Percentiles rank a stretch among this genome's conserved stretches.
These are phyloP conservation scores for Echinops telfairi DNA, from an alignment of 2,113 vertebrate species.

Conservation along the genomic window DNA sequence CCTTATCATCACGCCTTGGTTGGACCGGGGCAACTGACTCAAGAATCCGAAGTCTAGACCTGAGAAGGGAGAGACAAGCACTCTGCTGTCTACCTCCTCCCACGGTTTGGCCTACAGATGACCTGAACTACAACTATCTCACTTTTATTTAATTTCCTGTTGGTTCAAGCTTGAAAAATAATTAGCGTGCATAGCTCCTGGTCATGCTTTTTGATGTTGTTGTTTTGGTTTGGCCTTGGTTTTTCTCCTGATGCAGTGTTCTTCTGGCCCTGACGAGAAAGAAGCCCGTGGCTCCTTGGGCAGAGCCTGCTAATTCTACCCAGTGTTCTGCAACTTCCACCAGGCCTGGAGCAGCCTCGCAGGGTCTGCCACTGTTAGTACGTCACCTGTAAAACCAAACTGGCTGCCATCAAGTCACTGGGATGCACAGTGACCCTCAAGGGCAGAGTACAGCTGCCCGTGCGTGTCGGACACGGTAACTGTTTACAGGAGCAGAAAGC, in stretches of 20 bases:
- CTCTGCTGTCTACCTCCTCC: background rate
- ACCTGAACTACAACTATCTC: background rate
- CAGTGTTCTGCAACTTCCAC: background rate
- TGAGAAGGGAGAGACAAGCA: background rate
- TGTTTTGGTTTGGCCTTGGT: too few relatives aligned
- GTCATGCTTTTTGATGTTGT: background rate
- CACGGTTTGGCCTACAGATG: background rate
- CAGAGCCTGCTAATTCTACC: background rate
- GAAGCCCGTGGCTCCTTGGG: background rate
- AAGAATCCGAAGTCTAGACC: background rate
- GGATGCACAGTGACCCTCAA: too few relatives aligned
- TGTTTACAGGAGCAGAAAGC: too few relatives aligned
- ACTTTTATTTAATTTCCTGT: slow-evolving; percentile 6
- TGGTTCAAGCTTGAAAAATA: slow-evolving; percentile 9
- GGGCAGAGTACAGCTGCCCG: too few relatives aligned
- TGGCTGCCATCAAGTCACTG: too few relatives aligned
- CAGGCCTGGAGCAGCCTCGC: background rate
- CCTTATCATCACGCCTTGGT: background rate
- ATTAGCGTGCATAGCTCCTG: background rate
- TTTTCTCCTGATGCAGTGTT: background rate
- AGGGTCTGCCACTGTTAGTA: background rate
- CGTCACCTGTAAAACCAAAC: background rate
- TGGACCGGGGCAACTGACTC: background rate
- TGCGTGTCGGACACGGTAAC: too few relatives aligned
- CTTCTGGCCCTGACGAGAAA: background rate